These are phyloP conservation scores for Gymnothorax javanicus DNA, from an alignment of 2,797 vertebrate species.

Conservation along the genomic window DNA sequence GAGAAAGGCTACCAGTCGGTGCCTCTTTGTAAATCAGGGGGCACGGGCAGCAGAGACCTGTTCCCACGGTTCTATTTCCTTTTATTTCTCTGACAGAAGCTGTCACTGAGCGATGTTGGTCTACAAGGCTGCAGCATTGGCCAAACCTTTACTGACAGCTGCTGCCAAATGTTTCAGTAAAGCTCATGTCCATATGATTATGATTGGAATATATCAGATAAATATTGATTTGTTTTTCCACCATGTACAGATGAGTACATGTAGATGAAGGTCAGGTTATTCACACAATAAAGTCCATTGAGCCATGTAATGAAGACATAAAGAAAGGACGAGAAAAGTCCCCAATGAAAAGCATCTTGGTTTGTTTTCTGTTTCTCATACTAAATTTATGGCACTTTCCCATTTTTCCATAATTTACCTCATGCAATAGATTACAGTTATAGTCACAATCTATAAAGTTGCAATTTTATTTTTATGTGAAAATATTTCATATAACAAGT, in stretches of 20 bases:
- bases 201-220: too few relatives aligned
- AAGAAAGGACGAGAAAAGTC: neutral
- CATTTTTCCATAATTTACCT: neutral
- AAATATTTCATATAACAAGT: neutral
- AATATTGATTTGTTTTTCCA: too few relatives aligned
- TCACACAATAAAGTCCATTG: too few relatives aligned
- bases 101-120: conserved; percentile 37
- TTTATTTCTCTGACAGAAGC: conserved; percentile 22
- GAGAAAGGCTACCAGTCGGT: neutral
- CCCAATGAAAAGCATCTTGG: neutral
- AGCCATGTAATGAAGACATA: neutral
- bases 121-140: conserved; percentile 21
- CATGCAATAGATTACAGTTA: neutral
- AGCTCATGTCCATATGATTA: too few relatives aligned
- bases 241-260: too few relatives aligned
- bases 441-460: too few relatives aligned
- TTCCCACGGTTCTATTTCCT: neutral
- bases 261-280: too few relatives aligned
- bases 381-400: neutral
- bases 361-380: neutral
- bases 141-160: conserved; percentile 35
- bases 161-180: too few relatives aligned
- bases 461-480: neutral
- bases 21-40: neutral
- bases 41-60: neutral